Percentiles rank a stretch among this genome's conserved stretches.
These are phyloP conservation scores for Dolichomitus sp. DNA, from an alignment of 2,888 invertebrate species.

Conservation along the genomic window DNA sequence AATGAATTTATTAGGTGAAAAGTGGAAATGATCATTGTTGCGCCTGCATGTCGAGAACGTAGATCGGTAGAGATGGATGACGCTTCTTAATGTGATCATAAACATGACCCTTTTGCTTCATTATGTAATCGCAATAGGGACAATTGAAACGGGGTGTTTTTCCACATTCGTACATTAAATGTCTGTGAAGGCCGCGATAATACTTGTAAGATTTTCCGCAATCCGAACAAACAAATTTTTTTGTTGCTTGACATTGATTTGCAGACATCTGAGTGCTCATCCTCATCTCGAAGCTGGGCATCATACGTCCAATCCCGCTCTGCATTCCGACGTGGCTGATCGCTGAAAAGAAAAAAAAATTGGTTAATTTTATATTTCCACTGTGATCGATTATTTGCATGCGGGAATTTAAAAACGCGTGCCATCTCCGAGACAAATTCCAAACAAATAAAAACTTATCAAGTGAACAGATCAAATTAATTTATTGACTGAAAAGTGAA, in stretches of 20 bases:
- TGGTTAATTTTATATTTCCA: slow-evolving; percentile 8
- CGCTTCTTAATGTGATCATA: slow-evolving; percentile 21
- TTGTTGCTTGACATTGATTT: not conserved
- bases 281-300: not conserved
- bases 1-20: not conserved
- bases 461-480: no score
- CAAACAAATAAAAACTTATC: no score
- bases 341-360: slow-evolving; percentile 19
- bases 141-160: slow-evolving; percentile 82
- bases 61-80: slow-evolving; percentile 19
- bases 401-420: not conserved
- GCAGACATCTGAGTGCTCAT: not conserved
- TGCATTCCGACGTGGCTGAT: not conserved
- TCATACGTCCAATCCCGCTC: not conserved
- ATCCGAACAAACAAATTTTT: slow-evolving; percentile 14
- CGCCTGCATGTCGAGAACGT: slow-evolving; percentile 28
- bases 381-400: not conserved
- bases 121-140: slow-evolving; percentile 79
- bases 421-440: no score
- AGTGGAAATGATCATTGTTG: not conserved
- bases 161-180: slow-evolving; percentile 78
- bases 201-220: slow-evolving; percentile 61
- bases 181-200: slow-evolving; percentile 61
- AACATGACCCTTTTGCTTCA: slow-evolving; percentile 21
- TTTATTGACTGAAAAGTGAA: no score